Conservation (phyloP, 2,113 vertebrate species). For the Stercorarius parasiticus region DNA sequence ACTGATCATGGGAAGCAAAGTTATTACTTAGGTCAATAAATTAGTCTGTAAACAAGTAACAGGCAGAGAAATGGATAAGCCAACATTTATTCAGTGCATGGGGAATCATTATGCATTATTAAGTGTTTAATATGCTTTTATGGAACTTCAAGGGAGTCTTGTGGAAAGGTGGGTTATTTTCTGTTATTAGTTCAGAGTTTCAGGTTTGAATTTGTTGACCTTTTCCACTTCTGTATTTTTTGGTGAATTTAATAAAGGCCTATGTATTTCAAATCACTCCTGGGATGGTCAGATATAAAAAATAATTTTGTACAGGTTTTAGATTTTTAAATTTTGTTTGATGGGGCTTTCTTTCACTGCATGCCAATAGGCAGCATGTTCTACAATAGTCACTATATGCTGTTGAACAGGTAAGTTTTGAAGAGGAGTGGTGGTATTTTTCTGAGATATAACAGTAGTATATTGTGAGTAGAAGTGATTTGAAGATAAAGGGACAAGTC, state of each 20-base stretch:
- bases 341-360: neutral
- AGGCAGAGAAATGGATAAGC: neutral
- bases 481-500: neutral
- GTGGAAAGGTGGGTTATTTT: neutral
- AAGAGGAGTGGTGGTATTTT: neutral
- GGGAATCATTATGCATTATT: neutral
- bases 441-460: neutral
- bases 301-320: neutral
- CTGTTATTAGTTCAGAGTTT: neutral
- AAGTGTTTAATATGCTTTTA: neutral
- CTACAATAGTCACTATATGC: neutral
- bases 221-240: neutral
- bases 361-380: neutral
- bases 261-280: neutral
- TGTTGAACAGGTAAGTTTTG: neutral
- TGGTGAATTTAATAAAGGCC: neutral
- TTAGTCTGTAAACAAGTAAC: neutral
- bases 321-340: neutral
- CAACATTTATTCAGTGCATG: neutral
- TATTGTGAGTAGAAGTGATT: neutral
- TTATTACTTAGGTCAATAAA: neutral
- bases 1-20: neutral
- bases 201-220: neutral
- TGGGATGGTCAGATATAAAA: neutral
- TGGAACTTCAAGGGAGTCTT: neutral